Evolutionary conservation across 1,140 invertebrate genomes (phyloP), one percentile per base, ranked within the genome.

Genomic region (Camponotus floridanus): DNA sequence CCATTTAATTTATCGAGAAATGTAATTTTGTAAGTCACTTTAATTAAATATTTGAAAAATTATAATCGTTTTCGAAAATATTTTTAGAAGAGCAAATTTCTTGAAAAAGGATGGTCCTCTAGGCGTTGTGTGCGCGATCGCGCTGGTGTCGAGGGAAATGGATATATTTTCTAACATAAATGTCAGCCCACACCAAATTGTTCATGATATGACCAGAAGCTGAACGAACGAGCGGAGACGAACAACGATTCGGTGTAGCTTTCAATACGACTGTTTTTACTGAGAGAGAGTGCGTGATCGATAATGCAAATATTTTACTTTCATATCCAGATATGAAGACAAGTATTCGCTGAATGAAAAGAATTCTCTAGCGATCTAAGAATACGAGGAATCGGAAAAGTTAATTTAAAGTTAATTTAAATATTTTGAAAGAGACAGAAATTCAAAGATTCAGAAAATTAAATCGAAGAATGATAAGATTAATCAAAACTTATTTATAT

Each of bases 111-210:
- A 59, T 83, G 57, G 57, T 83, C 68, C 79, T 83, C 55, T 26
- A 33, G 68, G 42, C 57, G 68, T 74, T 39, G 55, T 73, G 36
- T 57, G 67, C 68, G 79, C 55, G 62, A 71, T 74, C 31, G 79
- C 79, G 68, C 55, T 74, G 78, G 91, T 90, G 92, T 87, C 92
- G 91, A 45, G 42, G 42, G 9, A 45, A 92, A 94, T 95, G 93
- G 93, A 95, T 94, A 94, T 94, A 93, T 94, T 94, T 88, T 95
- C 95, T 95, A 95, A 95, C 95, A 95, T 94, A 94, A 91, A 95
- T 92, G 94, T 95, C 94, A 95, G 94, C 95, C 94, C 94, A 95
- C 94, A 95, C 92, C 94, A 94, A 95, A 94, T 94, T 94, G 93
- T 95, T 93, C 92, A 95, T 95, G 92, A 92, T 93, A 88, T 83